These are phyloP conservation scores for Plagodis dolabraria DNA, from an alignment of 2,888 invertebrate genomes.

Conservation along the genomic window DNA sequence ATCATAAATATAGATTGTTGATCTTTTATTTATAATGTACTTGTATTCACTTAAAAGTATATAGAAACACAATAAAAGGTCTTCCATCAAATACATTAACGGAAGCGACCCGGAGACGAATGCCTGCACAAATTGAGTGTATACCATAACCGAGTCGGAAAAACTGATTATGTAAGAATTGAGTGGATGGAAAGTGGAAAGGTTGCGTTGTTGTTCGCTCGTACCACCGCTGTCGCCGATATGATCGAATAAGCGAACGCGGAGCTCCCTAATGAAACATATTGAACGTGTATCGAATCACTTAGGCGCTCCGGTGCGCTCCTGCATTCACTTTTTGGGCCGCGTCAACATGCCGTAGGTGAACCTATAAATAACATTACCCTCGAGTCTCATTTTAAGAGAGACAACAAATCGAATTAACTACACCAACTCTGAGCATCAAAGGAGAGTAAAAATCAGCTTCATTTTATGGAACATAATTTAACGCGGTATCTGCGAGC, in stretches of 20 bases:
- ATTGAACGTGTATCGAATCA: constrained; percentile 84
- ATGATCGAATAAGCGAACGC: constrained; percentile 82
- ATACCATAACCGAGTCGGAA: constrained; percentile 67
- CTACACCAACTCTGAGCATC: constrained; percentile 75
- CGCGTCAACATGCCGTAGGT: constrained; percentile 77
- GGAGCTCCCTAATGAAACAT: constrained; percentile 82
- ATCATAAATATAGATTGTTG: too few relatives aligned
- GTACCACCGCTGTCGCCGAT: constrained; percentile 57
- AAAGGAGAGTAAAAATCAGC: constrained; percentile 72
- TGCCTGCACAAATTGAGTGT: constrained; percentile 64
- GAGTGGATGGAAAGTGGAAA: constrained; percentile 62
- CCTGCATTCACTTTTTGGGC: constrained; percentile 75
- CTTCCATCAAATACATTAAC: constrained; percentile 41
- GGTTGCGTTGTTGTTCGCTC: constrained; percentile 49
- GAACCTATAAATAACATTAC: constrained; percentile 79
- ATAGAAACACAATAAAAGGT: constrained; percentile 26
- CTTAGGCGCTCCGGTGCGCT: constrained; percentile 77
- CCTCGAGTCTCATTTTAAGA: constrained; percentile 76
- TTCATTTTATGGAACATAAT: constrained; percentile 75
- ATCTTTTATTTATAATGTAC: too few relatives aligned
- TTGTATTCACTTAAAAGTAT: too few relatives aligned
- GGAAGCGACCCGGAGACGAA: constrained; percentile 39
- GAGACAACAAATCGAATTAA: constrained; percentile 82
- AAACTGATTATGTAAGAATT: constrained; percentile 77
- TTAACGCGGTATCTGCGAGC: constrained; percentile 67